Percentiles rank a stretch among this genome's conserved stretches.
phyloP scores from a whole-genome alignment of 2,797 vertebrate species.

The Furcifer pardalis region DNA sequence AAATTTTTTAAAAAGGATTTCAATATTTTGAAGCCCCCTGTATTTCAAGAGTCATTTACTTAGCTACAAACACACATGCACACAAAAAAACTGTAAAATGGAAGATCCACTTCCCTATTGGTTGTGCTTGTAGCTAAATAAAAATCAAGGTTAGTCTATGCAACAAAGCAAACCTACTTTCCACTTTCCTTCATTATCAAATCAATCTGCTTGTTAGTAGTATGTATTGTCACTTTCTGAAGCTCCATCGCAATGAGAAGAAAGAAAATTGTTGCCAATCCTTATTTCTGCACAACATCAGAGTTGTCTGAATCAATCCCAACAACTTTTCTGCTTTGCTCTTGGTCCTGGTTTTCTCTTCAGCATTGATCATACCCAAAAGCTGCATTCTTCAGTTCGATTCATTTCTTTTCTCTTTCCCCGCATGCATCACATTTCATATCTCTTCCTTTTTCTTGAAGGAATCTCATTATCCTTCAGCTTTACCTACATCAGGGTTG shows the following conservation, averaged over 20 bases:
- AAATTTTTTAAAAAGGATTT: no score
- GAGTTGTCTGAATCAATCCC: background rate
- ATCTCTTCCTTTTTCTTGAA: constrained; percentile 7
- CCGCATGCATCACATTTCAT: constrained; percentile 24
- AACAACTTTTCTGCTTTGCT: background rate
- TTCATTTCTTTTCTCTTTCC: background rate
- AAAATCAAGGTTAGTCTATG: background rate
- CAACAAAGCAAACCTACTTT: background rate
- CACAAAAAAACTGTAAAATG: no score
- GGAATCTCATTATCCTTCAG: constrained; percentile 42
- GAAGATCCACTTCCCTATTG: no score
- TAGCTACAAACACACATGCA: no score
- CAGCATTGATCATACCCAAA: background rate
- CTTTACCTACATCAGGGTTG: constrained; percentile 23
- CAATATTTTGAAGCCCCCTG: no score
- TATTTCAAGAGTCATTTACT: no score
- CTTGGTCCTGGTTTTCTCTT: no score
- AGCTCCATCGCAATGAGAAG: background rate
- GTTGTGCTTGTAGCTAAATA: background rate
- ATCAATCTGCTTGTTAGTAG: background rate
- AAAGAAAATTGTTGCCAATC: no score
- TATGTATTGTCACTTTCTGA: background rate
- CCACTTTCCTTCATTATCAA: background rate
- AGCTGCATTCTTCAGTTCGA: background rate
- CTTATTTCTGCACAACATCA: background rate